phyloP scores from a whole-genome alignment of 2,113 vertebrate genomes.

The Channa argus region DNA sequence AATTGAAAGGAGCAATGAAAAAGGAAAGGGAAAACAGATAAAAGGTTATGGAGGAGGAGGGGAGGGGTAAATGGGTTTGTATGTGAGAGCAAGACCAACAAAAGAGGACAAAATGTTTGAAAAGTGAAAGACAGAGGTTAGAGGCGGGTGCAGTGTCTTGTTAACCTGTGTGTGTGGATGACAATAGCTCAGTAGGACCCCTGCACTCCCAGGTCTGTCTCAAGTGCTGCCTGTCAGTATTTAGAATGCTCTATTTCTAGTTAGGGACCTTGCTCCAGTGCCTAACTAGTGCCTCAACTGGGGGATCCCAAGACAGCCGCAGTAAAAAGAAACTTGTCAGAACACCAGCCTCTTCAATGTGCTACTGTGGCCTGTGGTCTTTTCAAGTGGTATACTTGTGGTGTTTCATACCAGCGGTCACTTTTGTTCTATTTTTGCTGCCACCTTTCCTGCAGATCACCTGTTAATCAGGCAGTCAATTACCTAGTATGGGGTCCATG shows the following conservation, averaged over 20 bases:
- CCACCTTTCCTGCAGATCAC: slow-evolving; percentile 16
- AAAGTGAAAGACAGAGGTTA: slow-evolving; percentile 60
- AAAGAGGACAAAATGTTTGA: slow-evolving; percentile 48
- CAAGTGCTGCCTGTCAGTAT: slow-evolving; percentile 77
- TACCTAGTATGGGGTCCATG: neutral
- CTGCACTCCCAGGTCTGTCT: slow-evolving; percentile 67
- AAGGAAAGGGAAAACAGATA: slow-evolving; percentile 35
- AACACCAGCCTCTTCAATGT: slow-evolving; percentile 47
- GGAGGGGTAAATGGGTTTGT: neutral
- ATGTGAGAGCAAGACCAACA: slow-evolving; percentile 21
- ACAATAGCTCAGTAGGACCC: slow-evolving; percentile 77
- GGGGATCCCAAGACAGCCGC: slow-evolving; percentile 58
- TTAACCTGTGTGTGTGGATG: slow-evolving; percentile 69
- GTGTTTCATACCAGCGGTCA: slow-evolving; percentile 30
- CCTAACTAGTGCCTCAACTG: slow-evolving; percentile 59
- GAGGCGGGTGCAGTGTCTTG: slow-evolving; percentile 63
- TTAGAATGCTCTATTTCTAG: slow-evolving; percentile 75
- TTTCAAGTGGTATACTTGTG: slow-evolving; percentile 39
- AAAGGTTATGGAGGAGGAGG: slow-evolving; percentile 1
- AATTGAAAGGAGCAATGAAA: neutral
- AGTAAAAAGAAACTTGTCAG: slow-evolving; percentile 66
- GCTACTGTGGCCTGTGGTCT: slow-evolving; percentile 14
- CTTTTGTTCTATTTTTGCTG: slow-evolving; percentile 26
- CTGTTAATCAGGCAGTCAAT: slow-evolving; percentile 54
- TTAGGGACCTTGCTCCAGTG: slow-evolving; percentile 56